These are phyloP conservation scores for Dolichotis patagonum DNA, from an alignment of 2,113 vertebrate genomes.

Conservation along the genomic window DNA sequence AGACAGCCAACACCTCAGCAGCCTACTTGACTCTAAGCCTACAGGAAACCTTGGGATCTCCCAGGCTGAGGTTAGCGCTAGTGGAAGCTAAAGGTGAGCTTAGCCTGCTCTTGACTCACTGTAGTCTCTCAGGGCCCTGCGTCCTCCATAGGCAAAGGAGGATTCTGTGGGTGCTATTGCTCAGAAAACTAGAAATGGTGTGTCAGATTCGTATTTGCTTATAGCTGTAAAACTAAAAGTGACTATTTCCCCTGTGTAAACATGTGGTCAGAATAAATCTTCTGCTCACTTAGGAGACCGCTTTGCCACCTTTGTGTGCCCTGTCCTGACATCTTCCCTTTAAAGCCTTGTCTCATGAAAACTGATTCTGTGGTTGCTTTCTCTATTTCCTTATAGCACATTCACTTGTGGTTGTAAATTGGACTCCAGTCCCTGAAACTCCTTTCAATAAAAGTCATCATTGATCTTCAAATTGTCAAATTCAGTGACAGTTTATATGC, in stretches of 20 bases:
- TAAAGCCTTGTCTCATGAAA: background rate
- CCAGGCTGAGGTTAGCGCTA: background rate
- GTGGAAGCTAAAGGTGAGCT: background rate
- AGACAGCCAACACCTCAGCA: background rate
- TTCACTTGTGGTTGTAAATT: background rate
- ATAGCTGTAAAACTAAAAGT: slow-evolving; percentile 6
- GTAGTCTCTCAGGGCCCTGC: background rate
- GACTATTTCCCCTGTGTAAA: background rate
- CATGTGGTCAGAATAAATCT: background rate
- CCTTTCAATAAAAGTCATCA: background rate
- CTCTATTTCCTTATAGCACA: background rate
- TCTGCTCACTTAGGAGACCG: background rate
- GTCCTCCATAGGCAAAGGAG: background rate
- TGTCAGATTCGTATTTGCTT: background rate
- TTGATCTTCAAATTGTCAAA: slow-evolving; percentile 22
- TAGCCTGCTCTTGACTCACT: background rate
- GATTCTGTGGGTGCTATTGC: background rate
- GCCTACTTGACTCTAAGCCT: background rate
- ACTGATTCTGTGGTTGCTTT: background rate
- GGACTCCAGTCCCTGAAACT: background rate
- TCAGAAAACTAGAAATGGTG: slow-evolving; percentile 19
- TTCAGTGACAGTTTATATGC: background rate
- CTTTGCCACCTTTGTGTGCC: background rate
- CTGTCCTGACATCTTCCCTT: background rate
- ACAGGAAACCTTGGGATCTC: background rate